phyloP scores from a whole-genome alignment of 2,113 vertebrate genomes.

The Ardeotis arabs region DNA sequence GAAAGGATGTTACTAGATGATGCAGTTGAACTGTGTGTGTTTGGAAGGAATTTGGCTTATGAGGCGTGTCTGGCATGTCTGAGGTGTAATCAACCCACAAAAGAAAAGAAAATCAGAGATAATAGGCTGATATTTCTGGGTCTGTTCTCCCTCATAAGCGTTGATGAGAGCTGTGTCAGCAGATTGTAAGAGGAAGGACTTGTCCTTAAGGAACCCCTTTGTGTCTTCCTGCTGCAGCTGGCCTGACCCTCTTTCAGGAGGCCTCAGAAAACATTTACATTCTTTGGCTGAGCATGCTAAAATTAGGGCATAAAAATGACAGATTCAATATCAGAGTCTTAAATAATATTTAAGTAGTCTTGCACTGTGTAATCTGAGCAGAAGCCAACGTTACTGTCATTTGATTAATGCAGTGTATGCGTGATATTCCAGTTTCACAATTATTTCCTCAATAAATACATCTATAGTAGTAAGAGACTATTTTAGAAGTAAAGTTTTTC shows the following conservation, averaged over 20 bases:
- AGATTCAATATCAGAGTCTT: background rate
- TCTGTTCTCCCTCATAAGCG: background rate
- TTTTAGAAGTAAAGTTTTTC: background rate
- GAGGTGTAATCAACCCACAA: background rate
- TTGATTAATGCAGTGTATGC: background rate
- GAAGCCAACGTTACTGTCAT: background rate
- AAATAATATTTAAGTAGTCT: background rate
- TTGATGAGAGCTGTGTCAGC: background rate
- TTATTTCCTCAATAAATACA: background rate
- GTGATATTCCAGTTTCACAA: background rate
- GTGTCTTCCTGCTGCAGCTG: conserved; percentile 21
- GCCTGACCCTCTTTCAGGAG: conserved; percentile 6
- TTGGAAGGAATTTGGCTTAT: background rate
- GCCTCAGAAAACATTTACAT: background rate
- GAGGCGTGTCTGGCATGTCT: background rate
- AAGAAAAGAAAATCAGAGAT: background rate
- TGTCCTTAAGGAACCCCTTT: conserved; percentile 58
- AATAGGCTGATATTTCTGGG: background rate
- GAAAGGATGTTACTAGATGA: background rate
- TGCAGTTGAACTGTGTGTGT: background rate
- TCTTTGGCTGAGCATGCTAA: background rate
- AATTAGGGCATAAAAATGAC: conserved; percentile 12
- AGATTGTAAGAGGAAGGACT: conserved; percentile 1
- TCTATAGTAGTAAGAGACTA: background rate
- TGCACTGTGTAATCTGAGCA: background rate